These are phyloP conservation scores for Semotilus atromaculatus DNA, from an alignment of 2,797 vertebrate genomes.

Conservation along the genomic window DNA sequence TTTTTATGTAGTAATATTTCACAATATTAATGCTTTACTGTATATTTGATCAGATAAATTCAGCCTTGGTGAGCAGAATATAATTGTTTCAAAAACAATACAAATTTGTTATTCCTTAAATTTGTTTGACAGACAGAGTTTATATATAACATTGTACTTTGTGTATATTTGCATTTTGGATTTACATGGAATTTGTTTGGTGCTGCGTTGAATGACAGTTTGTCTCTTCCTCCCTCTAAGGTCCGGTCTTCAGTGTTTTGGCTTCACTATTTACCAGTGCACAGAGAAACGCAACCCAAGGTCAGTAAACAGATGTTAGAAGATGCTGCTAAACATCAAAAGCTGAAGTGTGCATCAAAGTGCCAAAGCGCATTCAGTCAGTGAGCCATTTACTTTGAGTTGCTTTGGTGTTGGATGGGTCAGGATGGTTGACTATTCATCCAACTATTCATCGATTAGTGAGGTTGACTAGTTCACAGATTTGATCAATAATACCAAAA, in stretches of 20 bases:
- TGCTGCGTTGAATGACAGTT: background rate
- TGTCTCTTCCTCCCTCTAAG: background rate
- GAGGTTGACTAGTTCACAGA: background rate
- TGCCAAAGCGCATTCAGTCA: background rate
- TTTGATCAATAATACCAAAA: background rate
- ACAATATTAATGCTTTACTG: background rate
- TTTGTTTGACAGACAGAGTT: too few relatives aligned
- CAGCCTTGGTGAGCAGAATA: background rate
- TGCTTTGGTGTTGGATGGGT: background rate
- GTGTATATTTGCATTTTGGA: background rate
- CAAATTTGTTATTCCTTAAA: background rate
- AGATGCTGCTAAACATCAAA: conserved; percentile 4
- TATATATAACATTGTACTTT: background rate
- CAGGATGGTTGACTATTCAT: background rate
- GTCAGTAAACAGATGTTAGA: conserved; percentile 25
- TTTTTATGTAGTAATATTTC: too few relatives aligned
- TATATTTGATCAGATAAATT: background rate
- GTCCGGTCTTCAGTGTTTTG: background rate
- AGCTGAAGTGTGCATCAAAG: background rate
- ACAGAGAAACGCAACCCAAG: background rate
- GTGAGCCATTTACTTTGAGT: background rate
- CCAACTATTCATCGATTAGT: background rate
- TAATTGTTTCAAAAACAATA: background rate
- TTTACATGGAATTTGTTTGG: background rate
- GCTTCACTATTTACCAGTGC: background rate